phyloP scores from a whole-genome alignment of 2,888 invertebrate species.

The Machimus rusticus region DNA sequence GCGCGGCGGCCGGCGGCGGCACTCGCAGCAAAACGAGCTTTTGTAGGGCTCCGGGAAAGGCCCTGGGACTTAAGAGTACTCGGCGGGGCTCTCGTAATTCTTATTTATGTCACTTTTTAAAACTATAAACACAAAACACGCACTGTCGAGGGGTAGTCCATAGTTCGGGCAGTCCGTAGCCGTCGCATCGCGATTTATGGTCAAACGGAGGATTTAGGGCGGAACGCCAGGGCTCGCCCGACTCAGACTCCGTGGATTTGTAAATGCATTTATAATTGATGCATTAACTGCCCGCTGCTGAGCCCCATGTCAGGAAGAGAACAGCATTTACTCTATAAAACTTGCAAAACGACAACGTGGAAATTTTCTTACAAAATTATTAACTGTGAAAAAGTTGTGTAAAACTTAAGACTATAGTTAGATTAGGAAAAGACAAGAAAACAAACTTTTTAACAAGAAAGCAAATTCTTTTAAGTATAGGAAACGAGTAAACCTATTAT shows the following conservation, averaged over 20 bases:
- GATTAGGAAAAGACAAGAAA: too few species aligned
- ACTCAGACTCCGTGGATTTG: not conserved
- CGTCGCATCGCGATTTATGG: conserved; percentile 21
- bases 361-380: not conserved
- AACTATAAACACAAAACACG: conserved; percentile 28
- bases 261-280: not conserved
- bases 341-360: not conserved
- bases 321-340: not conserved
- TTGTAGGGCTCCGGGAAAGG: not conserved
- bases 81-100: conserved; percentile 34
- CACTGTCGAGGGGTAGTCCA: not conserved
- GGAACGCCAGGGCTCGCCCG: not conserved
- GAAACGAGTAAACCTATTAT: too few species aligned
- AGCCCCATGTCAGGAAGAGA: not conserved
- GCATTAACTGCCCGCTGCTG: not conserved
- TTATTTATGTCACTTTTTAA: conserved; percentile 40
- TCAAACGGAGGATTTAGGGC: conserved; percentile 20
- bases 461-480: too few species aligned
- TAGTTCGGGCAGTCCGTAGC: conserved; percentile 11
- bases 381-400: not conserved
- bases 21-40: not conserved
- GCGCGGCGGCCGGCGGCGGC: not conserved
- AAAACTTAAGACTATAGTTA: not conserved
- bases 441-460: too few species aligned
- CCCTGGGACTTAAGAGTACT: conserved; percentile 26